Evolutionary conservation across 2,888 invertebrate species (phyloP), one percentile per base, ranked within the genome.

Genomic region (Rhamnusium bicolor): DNA sequence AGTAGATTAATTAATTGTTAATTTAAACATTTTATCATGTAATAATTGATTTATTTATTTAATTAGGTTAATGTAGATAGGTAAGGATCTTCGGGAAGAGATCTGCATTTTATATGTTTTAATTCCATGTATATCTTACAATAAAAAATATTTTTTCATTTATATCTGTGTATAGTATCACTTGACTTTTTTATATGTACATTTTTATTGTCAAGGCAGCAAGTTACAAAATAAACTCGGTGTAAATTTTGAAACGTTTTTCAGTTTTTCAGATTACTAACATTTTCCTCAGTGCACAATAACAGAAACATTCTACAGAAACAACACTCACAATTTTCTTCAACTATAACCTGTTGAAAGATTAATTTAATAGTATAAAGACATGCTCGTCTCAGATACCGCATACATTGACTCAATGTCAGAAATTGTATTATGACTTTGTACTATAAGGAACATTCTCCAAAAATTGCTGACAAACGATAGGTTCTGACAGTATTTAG

Each of bases 121-220:
- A 49, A 32, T 32, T 65, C 27, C 65, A 51, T 53, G 65, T 65
- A 65, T 65, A 63, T 27, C 65, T 51, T 65, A 51, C 19, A 65
- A 65, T 65, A 65, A 65, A 65, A 40, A 12, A 65, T 65, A 65
- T 65, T 65, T 65, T 65, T 65, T 49, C 53, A 65, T 54, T 21
- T 49, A 27, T 10, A 2, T 8, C 18, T n/a, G 40, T 62, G 16
- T 29, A 14, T 58, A 3, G 10, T 14, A 14, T 58, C 58, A 54
- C 10, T 54, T 27, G 54, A 24, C 54, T 54, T 19, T 10, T 8
- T 51, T 24, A 24, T 1, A 54, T 54, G 54, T 54, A 54, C 14
- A 21, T 54, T 54, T n/a, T 24, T 54, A 7, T 19, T 21, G 14
- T 46, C n/a, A 24, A 21, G 18, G n/a, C 40, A 12, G 60, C 19